Conservation (phyloP, 1,140 invertebrate species). For the Drosophila ficusphila region DNA sequence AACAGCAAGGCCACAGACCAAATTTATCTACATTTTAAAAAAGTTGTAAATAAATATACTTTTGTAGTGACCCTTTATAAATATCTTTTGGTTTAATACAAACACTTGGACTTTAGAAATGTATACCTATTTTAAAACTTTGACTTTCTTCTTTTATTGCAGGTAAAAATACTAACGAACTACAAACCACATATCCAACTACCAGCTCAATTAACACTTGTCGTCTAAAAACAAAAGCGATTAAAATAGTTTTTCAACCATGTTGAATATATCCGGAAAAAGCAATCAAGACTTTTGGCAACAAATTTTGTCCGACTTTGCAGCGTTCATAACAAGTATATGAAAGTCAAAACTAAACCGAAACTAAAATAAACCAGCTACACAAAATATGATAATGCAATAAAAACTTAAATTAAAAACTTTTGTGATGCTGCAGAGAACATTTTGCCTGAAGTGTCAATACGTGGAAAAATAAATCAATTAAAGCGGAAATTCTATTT, state of each 20-base stretch:
- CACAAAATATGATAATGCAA: slow-evolving; percentile 2
- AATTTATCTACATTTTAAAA: not conserved
- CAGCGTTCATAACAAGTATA: slow-evolving; percentile 42
- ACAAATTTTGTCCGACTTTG: slow-evolving; percentile 24
- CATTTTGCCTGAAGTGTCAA: slow-evolving; percentile 35
- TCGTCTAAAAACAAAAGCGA: not conserved
- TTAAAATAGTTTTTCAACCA: slow-evolving; percentile 31
- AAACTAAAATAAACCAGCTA: slow-evolving; percentile 5
- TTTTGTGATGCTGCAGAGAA: not conserved
- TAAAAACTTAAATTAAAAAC: not conserved
- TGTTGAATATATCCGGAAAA: slow-evolving; percentile 42
- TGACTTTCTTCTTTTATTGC: slow-evolving; percentile 2
- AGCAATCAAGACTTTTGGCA: slow-evolving; percentile 47
- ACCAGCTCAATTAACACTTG: slow-evolving; percentile 29
- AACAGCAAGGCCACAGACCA: not conserved
- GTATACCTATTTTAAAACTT: not conserved
- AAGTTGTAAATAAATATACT: not conserved
- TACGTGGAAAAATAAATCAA: slow-evolving; percentile 44
- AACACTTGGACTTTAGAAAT: too few relatives aligned
- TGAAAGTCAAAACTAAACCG: slow-evolving; percentile 32
- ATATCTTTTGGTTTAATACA: too few relatives aligned
- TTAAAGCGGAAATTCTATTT: slow-evolving; percentile 38
- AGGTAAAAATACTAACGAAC: slow-evolving; percentile 4
- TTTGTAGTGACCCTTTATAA: too few relatives aligned
- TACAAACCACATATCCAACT: slow-evolving; percentile 32